Evolutionary conservation across 1,140 invertebrate genomes (phyloP).

Genomic region (Atta colombica): DNA sequence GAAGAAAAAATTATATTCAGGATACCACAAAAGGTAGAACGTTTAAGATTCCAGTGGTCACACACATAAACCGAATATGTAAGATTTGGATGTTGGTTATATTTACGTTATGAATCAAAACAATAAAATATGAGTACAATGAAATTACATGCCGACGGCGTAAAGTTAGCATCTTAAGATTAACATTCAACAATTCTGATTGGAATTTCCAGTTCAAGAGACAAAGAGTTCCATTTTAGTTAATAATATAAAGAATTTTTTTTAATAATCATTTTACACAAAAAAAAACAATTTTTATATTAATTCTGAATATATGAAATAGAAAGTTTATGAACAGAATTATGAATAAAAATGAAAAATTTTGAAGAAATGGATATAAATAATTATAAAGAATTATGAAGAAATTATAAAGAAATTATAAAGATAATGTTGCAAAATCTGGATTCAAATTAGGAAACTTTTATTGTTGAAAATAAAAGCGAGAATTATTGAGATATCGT

Average conservation of each 20-base stretch:
- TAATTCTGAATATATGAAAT: neutral
- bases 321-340: neutral
- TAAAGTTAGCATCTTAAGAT: too few species aligned
- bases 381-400: neutral
- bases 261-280: too few species aligned
- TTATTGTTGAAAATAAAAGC: neutral
- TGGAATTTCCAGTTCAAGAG: too few species aligned
- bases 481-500: neutral
- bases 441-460: neutral
- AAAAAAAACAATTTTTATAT: too few species aligned
- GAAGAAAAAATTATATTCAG: constrained; percentile 1
- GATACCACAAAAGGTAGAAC: neutral
- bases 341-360: neutral
- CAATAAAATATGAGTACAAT: neutral
- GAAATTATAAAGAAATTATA: neutral
- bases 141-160: neutral
- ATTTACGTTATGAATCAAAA: neutral
- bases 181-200: too few species aligned
- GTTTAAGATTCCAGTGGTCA: neutral
- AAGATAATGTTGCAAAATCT: neutral
- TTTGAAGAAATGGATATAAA: neutral
- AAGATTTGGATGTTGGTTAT: neutral
- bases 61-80: neutral
- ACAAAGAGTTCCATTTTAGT: too few species aligned
- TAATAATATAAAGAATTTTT: too few species aligned